Base-by-base conservation (phyloP, 2,113 vertebrate genomes). In the Lagopus muta region DNA sequence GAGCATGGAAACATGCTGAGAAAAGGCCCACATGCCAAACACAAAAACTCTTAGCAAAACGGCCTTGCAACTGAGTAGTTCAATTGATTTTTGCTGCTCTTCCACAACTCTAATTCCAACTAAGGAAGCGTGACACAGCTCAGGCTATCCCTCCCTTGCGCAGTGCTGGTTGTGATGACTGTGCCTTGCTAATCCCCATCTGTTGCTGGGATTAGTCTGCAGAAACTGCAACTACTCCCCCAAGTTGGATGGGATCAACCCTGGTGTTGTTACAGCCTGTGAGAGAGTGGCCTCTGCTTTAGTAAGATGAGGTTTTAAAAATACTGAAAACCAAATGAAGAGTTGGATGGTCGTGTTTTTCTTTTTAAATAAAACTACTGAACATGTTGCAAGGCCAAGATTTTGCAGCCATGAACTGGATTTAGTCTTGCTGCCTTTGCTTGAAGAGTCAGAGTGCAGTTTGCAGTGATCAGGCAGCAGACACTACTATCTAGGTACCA, bases 111-210 rank as follows among this genome's bases (percentile, higher is more conserved):
- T 38, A 34, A 6, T 2, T 3, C 4, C 42, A 11, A 38, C 11
- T 0, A 2, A 47, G 67, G 55, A 34, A 21, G 27, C 0, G 0
- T 17, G 64, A 7, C 30, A 1, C 12, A 43, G 52, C 58, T 45
- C 0, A 3, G 34, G 13, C 16, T 87, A 27, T 36, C 45, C 48
- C 27, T 66, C 25, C 5, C 0, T 15, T 22, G 6, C 2, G 48
- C 50, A 27, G 55, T 2, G 57, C 24, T 6, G 1, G n/a, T 34
- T 34, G 4, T 0, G 66, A 5, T 6, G 61, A 8, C 43, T 3
- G 0, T 27, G 28, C 34, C 32, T 14, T 5, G 0, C 14, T 45
- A 4, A 2, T 27, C 27, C 30, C 40, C 0, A 0, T 20, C 8
- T 45, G 27, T 17, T 76, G 45, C 15, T 13, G 15, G 22, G 27